Evolutionary conservation across 2,888 invertebrate genomes (phyloP).

Genomic region (Lasioglossum lativentre): DNA sequence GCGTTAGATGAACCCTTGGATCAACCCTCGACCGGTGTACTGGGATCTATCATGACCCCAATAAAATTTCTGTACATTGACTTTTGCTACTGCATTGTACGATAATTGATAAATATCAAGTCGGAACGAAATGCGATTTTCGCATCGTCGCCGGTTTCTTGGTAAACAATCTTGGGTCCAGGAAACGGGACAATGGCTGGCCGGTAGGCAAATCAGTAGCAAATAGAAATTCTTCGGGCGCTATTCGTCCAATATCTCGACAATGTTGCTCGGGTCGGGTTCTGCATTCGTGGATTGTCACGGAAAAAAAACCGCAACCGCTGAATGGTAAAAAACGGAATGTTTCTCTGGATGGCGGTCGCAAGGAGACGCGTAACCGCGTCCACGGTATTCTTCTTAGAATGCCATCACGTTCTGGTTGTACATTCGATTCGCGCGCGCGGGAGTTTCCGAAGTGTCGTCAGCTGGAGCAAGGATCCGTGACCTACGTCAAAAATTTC

Average conservation of each 20-base stretch:
- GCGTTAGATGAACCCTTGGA: no score
- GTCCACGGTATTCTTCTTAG: slow-evolving; percentile 34
- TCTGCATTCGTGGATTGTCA: not conserved
- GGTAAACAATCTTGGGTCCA: not conserved
- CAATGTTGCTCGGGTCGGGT: not conserved
- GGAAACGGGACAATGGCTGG: not conserved
- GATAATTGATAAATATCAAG: no score
- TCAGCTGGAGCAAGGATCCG: slow-evolving; percentile 51
- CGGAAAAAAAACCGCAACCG: not conserved
- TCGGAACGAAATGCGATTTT: not conserved
- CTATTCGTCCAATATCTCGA: slow-evolving; percentile 8
- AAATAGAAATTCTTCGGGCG: slow-evolving; percentile 1
- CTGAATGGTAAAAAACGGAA: not conserved
- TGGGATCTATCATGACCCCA: no score
- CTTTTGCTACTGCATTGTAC: no score
- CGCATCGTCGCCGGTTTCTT: not conserved
- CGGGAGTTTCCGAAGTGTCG: slow-evolving; percentile 35
- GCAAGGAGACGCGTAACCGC: slow-evolving; percentile 25
- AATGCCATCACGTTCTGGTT: slow-evolving; percentile 52
- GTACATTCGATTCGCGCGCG: slow-evolving; percentile 48
- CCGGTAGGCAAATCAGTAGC: not conserved
- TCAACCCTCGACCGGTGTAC: no score
- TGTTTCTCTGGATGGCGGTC: not conserved
- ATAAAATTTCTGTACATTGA: no score
- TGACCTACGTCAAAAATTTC: slow-evolving; percentile 76